phyloP scores from a whole-genome alignment of 1,140 invertebrate genomes.

The Drosophila cardini region DNA sequence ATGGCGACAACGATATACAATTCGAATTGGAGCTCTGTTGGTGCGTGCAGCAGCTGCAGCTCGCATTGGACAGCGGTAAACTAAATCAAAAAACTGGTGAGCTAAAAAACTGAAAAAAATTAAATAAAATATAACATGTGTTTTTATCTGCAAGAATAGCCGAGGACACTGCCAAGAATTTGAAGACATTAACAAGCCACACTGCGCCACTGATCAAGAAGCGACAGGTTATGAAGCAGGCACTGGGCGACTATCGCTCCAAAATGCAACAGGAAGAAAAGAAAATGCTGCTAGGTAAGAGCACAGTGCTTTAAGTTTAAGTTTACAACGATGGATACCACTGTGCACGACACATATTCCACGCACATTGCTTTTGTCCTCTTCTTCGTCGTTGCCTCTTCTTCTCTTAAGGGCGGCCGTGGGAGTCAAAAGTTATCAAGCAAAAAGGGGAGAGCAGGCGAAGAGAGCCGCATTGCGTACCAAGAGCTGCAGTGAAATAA shows the following conservation, averaged over 20 bases:
- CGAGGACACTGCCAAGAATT: slow-evolving; percentile 87
- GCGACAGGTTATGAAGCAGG: slow-evolving; percentile 89
- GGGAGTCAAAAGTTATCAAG: too few species aligned
- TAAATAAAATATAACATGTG: slow-evolving; percentile 17
- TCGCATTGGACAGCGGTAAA: slow-evolving; percentile 86
- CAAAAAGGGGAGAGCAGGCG: too few species aligned
- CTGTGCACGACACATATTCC: too few species aligned
- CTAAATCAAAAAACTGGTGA: slow-evolving; percentile 87
- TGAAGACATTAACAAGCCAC: slow-evolving; percentile 89
- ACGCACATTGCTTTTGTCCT: too few species aligned
- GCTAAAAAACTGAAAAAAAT: neutral
- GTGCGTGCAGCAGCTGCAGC: slow-evolving; percentile 90
- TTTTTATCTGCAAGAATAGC: slow-evolving; percentile 74
- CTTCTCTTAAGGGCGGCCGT: too few species aligned
- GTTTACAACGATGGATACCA: too few species aligned
- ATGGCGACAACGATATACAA: slow-evolving; percentile 87
- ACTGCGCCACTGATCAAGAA: slow-evolving; percentile 89
- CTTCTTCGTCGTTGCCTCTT: too few species aligned
- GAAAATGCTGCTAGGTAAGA: slow-evolving; percentile 86
- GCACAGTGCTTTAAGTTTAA: neutral
- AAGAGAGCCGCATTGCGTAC: too few species aligned
- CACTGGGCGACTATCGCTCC: slow-evolving; percentile 90
- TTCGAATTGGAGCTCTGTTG: slow-evolving; percentile 91
- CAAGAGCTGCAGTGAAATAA: too few species aligned
- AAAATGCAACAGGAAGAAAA: slow-evolving; percentile 91